Conservation (phyloP, 2,888 invertebrate species). For the Craniophora ligustri region DNA sequence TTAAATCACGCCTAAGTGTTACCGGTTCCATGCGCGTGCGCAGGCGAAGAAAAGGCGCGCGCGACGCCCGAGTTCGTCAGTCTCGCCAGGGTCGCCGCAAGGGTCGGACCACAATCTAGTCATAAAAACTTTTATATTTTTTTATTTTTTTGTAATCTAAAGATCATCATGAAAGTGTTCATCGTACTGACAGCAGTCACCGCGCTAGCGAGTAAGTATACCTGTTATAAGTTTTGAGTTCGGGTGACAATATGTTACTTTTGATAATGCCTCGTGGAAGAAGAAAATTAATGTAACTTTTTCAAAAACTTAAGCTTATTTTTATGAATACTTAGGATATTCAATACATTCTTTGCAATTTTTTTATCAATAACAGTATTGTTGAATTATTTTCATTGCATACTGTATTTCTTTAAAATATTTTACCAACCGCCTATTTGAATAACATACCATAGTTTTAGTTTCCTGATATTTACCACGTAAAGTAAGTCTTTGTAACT, state of each 20-base stretch:
- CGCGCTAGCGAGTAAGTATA: conserved; percentile 84
- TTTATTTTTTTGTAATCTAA: conserved; percentile 72
- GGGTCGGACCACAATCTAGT: conserved; percentile 85
- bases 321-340: too few species aligned
- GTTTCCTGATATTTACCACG: too few species aligned
- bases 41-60: conserved; percentile 86
- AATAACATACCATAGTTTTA: too few species aligned
- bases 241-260: conserved; percentile 24
- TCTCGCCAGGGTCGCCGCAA: conserved; percentile 81
- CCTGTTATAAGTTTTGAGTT: conserved; percentile 24
- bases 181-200: conserved; percentile 82
- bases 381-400: too few species aligned
- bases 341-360: too few species aligned
- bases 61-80: conserved; percentile 77
- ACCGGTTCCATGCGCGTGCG: conserved; percentile 82
- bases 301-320: conserved; percentile 19
- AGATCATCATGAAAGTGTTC: conserved; percentile 87
- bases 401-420: too few species aligned
- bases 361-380: too few species aligned
- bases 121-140: conserved; percentile 71
- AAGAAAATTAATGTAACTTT: conserved; percentile 18
- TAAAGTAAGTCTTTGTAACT: too few species aligned
- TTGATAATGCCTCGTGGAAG: conserved; percentile 13
- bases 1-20: conserved; percentile 79
- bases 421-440: too few species aligned